These are phyloP conservation scores for Simalia tracyae DNA, from an alignment of 2,797 vertebrate species.

Conservation along the genomic window DNA sequence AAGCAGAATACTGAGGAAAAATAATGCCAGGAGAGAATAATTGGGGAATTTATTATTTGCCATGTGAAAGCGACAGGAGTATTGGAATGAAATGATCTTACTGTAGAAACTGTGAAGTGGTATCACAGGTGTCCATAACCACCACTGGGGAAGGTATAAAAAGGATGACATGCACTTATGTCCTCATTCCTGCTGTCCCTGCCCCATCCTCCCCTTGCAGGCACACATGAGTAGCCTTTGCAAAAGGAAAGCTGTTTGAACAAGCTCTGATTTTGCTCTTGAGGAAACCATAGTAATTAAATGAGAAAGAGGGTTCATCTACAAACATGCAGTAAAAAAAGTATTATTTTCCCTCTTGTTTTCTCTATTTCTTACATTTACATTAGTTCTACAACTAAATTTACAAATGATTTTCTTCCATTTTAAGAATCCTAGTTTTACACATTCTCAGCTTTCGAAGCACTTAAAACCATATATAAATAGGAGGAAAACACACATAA, in stretches of 20 bases:
- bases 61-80: too few species aligned
- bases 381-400: background rate
- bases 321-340: background rate
- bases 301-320: background rate
- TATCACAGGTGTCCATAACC: too few species aligned
- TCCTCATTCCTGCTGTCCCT: too few species aligned
- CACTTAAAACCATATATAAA: background rate
- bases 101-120: too few species aligned
- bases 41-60: too few species aligned
- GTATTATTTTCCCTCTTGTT: background rate
- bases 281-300: background rate
- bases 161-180: too few species aligned
- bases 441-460: background rate
- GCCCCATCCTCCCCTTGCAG: too few species aligned
- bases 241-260: background rate
- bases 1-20: too few species aligned
- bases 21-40: too few species aligned
- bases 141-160: too few species aligned
- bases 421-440: background rate
- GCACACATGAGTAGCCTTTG: too few species aligned
- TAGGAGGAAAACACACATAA: background rate
- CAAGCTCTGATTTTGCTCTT: background rate
- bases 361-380: background rate
- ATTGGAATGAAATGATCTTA: too few species aligned
- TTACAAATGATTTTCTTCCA: constrained; percentile 5